These are phyloP conservation scores for Leptinotarsa lineolata DNA, from an alignment of 1,140 invertebrate genomes.

Conservation along the genomic window DNA sequence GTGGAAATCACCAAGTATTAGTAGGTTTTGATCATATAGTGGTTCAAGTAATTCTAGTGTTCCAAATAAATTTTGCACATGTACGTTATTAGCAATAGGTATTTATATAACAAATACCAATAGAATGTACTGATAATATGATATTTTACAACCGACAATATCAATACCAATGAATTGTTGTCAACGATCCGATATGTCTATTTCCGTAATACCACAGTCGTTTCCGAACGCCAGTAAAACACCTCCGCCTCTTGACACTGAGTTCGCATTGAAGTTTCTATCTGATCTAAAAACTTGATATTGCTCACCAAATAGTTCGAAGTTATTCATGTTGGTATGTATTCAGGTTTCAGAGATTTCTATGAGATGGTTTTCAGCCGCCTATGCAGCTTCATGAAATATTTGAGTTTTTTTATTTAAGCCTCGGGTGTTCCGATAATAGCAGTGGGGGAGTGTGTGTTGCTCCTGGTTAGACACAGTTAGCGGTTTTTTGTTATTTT, in stretches of 20 bases:
- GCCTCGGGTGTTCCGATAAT: neutral
- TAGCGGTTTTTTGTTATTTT: no score
- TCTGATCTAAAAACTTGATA: no score
- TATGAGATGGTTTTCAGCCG: neutral
- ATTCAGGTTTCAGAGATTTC: conserved; percentile 1
- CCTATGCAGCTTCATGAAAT: neutral
- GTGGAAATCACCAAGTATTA: conserved; percentile 9
- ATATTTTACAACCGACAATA: conserved; percentile 11
- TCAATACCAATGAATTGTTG: conserved; percentile 15
- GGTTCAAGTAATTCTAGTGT: conserved; percentile 7
- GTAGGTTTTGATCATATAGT: neutral
- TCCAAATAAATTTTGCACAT: conserved; percentile 1
- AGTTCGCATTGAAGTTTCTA: no score
- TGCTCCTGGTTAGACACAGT: no score
- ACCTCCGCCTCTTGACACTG: no score
- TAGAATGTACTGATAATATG: conserved; percentile 4
- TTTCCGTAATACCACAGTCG: no score
- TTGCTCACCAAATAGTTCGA: no score
- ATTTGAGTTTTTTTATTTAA: neutral
- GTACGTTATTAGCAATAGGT: neutral
- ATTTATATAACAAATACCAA: conserved; percentile 16
- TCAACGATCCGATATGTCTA: neutral
- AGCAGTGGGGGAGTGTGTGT: no score
- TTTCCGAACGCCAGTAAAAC: no score
- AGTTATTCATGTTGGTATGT: no score